Evolutionary conservation across 2,888 invertebrate genomes (phyloP).

Genomic region (Apamea epomidion): DNA sequence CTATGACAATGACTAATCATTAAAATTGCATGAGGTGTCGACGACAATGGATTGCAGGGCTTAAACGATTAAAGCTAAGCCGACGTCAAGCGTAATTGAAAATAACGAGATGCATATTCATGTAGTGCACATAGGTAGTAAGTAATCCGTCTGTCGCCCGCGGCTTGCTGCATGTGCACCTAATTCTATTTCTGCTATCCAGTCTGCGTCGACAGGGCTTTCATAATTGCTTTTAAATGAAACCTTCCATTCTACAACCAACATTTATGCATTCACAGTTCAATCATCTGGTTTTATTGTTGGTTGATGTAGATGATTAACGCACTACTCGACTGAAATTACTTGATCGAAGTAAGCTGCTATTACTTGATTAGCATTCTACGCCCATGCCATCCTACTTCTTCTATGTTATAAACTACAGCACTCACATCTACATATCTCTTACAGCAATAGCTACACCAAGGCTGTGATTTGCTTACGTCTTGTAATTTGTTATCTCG

Average conservation of each 20-base stretch:
- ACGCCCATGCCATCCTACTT: slow-evolving; percentile 5
- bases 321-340: slow-evolving; percentile 21
- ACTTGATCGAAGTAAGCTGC: not conserved
- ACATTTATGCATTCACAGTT: slow-evolving; percentile 39
- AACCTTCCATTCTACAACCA: slow-evolving; percentile 39
- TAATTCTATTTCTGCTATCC: slow-evolving; percentile 63
- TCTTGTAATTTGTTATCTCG: not conserved
- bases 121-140: slow-evolving; percentile 73
- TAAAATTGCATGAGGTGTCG: slow-evolving; percentile 78
- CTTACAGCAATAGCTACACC: not conserved
- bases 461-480: not conserved
- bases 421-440: not conserved
- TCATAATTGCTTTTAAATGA: slow-evolving; percentile 64
- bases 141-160: slow-evolving; percentile 57
- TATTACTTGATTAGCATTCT: slow-evolving; percentile 25
- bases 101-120: slow-evolving; percentile 87
- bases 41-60: slow-evolving; percentile 74
- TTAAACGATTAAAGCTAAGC: slow-evolving; percentile 73
- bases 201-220: slow-evolving; percentile 44
- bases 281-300: slow-evolving; percentile 30
- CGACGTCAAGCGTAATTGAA: slow-evolving; percentile 82
- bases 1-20: slow-evolving; percentile 76
- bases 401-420: slow-evolving; percentile 13
- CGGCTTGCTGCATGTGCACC: slow-evolving; percentile 45
- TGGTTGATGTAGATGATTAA: slow-evolving; percentile 13